phyloP scores from a whole-genome alignment of 2,797 vertebrate species.

The Emydoidea blandingii region DNA sequence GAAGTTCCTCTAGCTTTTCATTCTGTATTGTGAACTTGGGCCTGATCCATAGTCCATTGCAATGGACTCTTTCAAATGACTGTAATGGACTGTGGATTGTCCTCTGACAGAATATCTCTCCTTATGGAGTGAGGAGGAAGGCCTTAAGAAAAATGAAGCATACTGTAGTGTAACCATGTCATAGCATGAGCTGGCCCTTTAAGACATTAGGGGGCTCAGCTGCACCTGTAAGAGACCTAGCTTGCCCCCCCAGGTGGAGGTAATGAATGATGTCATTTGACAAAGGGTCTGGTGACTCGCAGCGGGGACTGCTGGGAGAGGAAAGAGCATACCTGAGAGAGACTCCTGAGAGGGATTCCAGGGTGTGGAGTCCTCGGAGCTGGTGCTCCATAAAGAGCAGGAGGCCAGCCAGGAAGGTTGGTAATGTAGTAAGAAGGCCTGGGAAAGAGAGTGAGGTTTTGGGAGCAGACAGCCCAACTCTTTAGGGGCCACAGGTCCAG shows the following conservation, averaged over 20 bases:
- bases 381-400: not conserved
- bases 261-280: not conserved
- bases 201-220: not conserved
- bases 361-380: not conserved
- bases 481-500: not conserved
- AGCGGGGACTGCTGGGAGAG: not conserved
- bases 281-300: not conserved
- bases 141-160: not conserved
- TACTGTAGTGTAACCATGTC: not conserved
- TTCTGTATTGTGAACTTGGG: conserved; percentile 16
- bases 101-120: not conserved
- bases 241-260: not conserved
- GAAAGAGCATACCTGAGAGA: not conserved
- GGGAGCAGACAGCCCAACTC: not conserved
- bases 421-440: not conserved
- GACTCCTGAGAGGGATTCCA: no score
- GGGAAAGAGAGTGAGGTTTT: not conserved
- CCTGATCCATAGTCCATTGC: not conserved
- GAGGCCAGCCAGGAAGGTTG: not conserved
- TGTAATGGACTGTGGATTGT: not conserved
- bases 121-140: not conserved
- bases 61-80: not conserved
- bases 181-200: not conserved
- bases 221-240: not conserved
- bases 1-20: not conserved